phyloP scores from a whole-genome alignment of 2,888 invertebrate species.

The Pseudoips prasinana region DNA sequence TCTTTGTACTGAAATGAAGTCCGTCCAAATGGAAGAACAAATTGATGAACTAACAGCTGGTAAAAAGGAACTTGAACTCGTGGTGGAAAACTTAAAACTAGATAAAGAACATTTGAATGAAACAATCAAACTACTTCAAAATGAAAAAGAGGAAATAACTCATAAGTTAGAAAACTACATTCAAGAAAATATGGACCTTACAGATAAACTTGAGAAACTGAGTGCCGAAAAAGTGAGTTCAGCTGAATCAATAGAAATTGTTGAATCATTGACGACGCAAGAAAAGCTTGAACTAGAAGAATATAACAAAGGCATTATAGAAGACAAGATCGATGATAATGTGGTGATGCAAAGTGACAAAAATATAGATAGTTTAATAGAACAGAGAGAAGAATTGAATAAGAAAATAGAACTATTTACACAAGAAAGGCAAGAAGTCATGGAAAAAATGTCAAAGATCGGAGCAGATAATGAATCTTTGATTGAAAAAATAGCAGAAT shows the following conservation, averaged over 20 bases:
- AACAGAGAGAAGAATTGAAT: constrained; percentile 85
- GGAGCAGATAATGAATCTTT: constrained; percentile 83
- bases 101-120: constrained; percentile 80
- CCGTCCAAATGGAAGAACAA: constrained; percentile 90
- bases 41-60: constrained; percentile 81
- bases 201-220: constrained; percentile 87
- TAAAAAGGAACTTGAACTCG: constrained; percentile 71
- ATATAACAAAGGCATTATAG: constrained; percentile 80
- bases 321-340: constrained; percentile 42
- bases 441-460: constrained; percentile 85
- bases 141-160: constrained; percentile 83
- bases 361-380: constrained; percentile 81
- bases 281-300: constrained; percentile 87
- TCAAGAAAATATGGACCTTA: constrained; percentile 88
- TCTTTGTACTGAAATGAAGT: constrained; percentile 89
- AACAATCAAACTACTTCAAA: constrained; percentile 79
- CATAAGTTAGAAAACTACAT: constrained; percentile 85
- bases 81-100: constrained; percentile 71
- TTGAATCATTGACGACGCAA: constrained; percentile 86
- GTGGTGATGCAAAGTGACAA: constrained; percentile 64
- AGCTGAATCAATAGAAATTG: constrained; percentile 89
- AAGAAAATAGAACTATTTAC: constrained; percentile 86
- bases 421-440: constrained; percentile 85
- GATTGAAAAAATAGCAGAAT: constrained; percentile 69
- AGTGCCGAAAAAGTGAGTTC: constrained; percentile 88